Base-by-base conservation (phyloP, 2,113 vertebrate genomes). In the Astur gentilis region DNA sequence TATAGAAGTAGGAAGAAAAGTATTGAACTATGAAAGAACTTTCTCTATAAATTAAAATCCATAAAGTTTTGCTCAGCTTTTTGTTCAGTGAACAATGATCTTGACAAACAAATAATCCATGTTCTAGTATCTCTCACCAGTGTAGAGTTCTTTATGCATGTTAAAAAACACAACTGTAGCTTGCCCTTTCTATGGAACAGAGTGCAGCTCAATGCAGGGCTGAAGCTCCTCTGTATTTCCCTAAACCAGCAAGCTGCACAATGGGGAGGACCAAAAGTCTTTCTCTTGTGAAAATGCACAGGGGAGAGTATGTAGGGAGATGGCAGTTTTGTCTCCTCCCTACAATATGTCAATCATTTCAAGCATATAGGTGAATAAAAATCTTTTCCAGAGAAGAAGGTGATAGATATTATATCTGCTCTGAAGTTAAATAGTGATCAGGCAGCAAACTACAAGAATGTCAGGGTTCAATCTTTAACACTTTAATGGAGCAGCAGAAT, bases 221-320 rank as follows among this genome's bases (percentile, higher is more conserved):
- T 66, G 45, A 81, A 54, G 12, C 9, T 83, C 14, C 11, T 42
- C 26, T 85, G 27, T 29, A n/a, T 80, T 80, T 67, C 23, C 25
- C 7, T 62, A 8, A 50, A 66, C 4, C 38, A 73, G 38, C 16
- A 66, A 81, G 18, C 26, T 75, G 7, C 4, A 40, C 18, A 47
- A 42, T 60, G 14, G 9, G 5, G 11, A 89, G 25, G 34, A 67
- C 34, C 49, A 47, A 20, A 67, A 72, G 5, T 36, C 29, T 67
- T 47, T 8, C 3, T 36, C 9, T 38, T 57, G 26, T 40, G 47
- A 81, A 54, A 36, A 65, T 18, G 26, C 17, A 34, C 11, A 45
- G 11, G 6, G 9, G 4, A 70, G 3, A 54, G 4, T 34, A 49
- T 0, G 1, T 0, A 65, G 15, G 8, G 6, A 86, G 12, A 65